These are phyloP conservation scores for Falcaria lacertinaria DNA, from an alignment of 2,888 invertebrate genomes.

Conservation along the genomic window DNA sequence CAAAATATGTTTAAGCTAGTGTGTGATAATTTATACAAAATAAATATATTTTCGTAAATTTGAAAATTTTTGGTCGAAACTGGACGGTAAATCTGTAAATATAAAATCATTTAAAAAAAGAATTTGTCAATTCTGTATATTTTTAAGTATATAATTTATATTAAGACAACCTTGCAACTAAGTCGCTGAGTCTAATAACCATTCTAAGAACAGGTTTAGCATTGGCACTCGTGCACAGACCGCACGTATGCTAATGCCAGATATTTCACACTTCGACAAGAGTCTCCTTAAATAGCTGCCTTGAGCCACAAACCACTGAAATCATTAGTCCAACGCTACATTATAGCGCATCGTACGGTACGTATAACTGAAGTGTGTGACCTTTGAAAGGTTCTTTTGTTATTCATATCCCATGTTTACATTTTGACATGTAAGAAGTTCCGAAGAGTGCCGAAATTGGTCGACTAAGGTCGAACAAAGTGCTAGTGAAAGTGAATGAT, in stretches of 20 bases:
- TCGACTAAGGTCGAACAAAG: slow-evolving; percentile 44
- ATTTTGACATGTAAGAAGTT: slow-evolving; percentile 15
- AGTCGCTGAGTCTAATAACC: not conserved
- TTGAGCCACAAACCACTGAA: not conserved
- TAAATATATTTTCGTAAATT: too few species aligned
- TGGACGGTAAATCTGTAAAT: too few species aligned
- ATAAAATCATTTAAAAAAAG: too few species aligned
- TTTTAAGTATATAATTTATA: not conserved
- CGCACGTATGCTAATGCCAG: not conserved
- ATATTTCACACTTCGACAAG: not conserved
- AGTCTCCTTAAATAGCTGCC: slow-evolving; percentile 7
- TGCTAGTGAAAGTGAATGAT: slow-evolving; percentile 64
- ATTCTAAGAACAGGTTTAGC: not conserved
- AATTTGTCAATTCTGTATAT: too few species aligned
- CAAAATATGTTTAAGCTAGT: too few species aligned
- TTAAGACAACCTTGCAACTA: not conserved
- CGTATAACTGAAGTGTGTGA: not conserved
- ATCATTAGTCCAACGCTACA: slow-evolving; percentile 8
- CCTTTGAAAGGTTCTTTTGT: slow-evolving; percentile 18
- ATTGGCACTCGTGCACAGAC: not conserved
- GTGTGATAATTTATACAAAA: too few species aligned
- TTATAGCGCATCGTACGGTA: not conserved
- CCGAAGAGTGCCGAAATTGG: slow-evolving; percentile 43
- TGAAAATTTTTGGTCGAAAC: too few species aligned
- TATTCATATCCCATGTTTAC: slow-evolving; percentile 26